These are phyloP conservation scores for Cephonodes hylas DNA, from an alignment of 2,888 invertebrate species.

Conservation along the genomic window DNA sequence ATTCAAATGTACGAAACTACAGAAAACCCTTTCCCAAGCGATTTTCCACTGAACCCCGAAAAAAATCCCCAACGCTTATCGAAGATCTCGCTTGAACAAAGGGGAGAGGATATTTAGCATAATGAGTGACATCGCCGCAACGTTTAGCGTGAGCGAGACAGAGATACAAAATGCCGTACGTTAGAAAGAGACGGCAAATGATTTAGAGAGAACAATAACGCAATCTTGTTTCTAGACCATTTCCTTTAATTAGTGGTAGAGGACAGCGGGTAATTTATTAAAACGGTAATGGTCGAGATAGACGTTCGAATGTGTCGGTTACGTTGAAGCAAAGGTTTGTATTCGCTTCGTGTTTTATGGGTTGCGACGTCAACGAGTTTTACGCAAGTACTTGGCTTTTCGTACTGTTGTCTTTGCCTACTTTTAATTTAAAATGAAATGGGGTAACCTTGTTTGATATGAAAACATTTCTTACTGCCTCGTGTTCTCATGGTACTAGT, in stretches of 20 bases:
- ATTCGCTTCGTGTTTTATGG: neutral
- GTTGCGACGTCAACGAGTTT: neutral
- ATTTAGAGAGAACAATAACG: conserved; percentile 76
- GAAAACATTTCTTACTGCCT: no score
- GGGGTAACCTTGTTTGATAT: no score
- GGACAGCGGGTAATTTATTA: conserved; percentile 72
- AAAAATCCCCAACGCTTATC: conserved; percentile 56
- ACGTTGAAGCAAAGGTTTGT: conserved; percentile 12
- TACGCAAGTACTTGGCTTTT: neutral
- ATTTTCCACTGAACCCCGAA: conserved; percentile 18
- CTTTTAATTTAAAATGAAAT: no score
- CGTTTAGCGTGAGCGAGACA: conserved; percentile 65
- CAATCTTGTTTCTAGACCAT: conserved; percentile 82
- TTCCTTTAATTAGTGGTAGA: conserved; percentile 79
- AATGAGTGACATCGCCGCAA: conserved; percentile 77
- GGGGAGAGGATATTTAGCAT: conserved; percentile 77
- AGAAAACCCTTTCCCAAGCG: neutral
- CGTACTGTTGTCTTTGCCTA: neutral
- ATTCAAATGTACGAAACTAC: neutral
- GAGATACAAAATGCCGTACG: conserved; percentile 20
- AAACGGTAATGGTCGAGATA: conserved; percentile 61
- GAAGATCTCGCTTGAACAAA: conserved; percentile 66
- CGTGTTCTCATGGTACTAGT: no score
- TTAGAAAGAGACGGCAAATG: conserved; percentile 40
- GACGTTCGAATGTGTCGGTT: conserved; percentile 50